A percentile compares a stretch with the other conserved stretches of the same genome.
These are phyloP conservation scores for Drosophila antonietae DNA, from an alignment of 2,888 invertebrate species.

Conservation along the genomic window DNA sequence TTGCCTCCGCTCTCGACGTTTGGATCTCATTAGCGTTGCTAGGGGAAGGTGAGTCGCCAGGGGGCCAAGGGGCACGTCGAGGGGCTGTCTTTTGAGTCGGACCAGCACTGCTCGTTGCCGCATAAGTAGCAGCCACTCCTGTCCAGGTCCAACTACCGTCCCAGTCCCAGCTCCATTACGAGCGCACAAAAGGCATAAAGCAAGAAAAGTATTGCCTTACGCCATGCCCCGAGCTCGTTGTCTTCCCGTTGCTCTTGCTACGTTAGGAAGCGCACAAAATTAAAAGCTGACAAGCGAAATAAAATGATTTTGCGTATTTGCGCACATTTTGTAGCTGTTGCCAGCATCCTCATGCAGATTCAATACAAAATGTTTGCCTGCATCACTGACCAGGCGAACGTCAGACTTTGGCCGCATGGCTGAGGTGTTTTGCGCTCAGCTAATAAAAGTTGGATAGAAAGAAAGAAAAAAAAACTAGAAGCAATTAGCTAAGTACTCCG, in stretches of 20 bases:
- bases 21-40: conserved; percentile 82
- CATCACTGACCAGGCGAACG: conserved; percentile 27
- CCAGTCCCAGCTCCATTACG: conserved; percentile 11
- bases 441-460: conserved; percentile 16
- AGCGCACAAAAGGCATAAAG: conserved; percentile 37
- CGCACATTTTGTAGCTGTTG: conserved; percentile 54
- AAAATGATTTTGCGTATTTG: conserved; percentile 77
- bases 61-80: conserved; percentile 1
- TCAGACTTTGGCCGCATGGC: not conserved
- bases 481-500: conserved; percentile 5
- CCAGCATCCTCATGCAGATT: conserved; percentile 47
- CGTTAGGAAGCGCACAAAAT: conserved; percentile 67
- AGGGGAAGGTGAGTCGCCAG: conserved; percentile 34
- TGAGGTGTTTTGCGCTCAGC: conserved; percentile 9
- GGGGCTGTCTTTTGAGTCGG: conserved; percentile 53
- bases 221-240: not conserved
- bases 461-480: not conserved
- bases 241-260: conserved; percentile 20
- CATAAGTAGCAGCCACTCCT: conserved; percentile 66
- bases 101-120: conserved; percentile 28
- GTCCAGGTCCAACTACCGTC: conserved; percentile 11
- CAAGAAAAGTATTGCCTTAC: conserved; percentile 31
- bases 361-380: conserved; percentile 50
- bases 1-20: conserved; percentile 58
- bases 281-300: conserved; percentile 82